phyloP scores from a whole-genome alignment of 2,113 vertebrate genomes.

The Ictalurus furcatus region DNA sequence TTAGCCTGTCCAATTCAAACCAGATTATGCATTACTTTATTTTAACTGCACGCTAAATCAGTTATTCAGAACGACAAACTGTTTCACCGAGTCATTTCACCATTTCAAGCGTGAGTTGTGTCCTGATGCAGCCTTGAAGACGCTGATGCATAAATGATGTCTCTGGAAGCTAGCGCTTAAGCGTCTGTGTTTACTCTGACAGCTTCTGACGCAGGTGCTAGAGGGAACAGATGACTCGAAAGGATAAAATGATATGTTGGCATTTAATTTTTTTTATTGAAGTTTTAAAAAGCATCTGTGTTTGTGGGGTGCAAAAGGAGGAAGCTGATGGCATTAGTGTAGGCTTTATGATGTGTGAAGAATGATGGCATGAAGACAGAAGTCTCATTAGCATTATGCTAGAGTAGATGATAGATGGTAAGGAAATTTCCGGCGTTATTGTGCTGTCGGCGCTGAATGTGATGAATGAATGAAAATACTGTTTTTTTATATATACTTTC shows the following conservation, averaged over 20 bases:
- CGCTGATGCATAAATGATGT: constrained; percentile 42
- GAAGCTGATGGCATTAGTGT: background rate
- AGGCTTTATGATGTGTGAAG: background rate
- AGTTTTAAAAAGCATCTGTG: background rate
- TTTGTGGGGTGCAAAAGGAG: background rate
- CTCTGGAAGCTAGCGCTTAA: constrained; percentile 8
- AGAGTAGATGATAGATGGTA: background rate
- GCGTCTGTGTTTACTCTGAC: constrained; percentile 4
- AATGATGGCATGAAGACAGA: constrained; percentile 11
- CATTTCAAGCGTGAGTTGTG: constrained; percentile 35
- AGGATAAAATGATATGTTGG: background rate
- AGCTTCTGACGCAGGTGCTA: constrained; percentile 7
- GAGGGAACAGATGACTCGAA: constrained; percentile 3
- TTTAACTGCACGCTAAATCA: background rate
- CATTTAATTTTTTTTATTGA: background rate
- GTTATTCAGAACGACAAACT: background rate
- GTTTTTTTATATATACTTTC: background rate
- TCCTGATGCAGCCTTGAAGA: constrained; percentile 37
- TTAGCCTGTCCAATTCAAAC: background rate
- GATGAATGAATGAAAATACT: constrained; percentile 2
- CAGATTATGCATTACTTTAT: background rate
- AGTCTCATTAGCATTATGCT: constrained; percentile 10
- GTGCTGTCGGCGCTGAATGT: background rate
- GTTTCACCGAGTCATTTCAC: background rate
- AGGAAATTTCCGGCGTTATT: background rate